A percentile compares a stretch with the other conserved stretches of the same genome.
Conservation (phyloP, 2,113 vertebrate genomes). For the Ailurus styani region DNA sequence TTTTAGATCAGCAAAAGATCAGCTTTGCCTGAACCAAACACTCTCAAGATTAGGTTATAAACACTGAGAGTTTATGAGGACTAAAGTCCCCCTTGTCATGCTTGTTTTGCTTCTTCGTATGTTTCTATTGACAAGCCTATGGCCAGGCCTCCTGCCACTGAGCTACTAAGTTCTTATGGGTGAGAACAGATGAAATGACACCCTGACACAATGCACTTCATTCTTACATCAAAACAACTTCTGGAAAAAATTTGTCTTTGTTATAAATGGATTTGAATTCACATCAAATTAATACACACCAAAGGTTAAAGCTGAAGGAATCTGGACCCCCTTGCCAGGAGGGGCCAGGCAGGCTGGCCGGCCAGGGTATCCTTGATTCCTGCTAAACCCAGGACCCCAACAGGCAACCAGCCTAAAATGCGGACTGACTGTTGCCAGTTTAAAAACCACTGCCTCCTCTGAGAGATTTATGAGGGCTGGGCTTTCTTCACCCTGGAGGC, state of each 20-base stretch:
- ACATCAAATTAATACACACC: neutral
- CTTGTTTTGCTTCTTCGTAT: neutral
- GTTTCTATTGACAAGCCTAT: neutral
- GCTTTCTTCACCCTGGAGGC: neutral
- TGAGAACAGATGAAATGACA: neutral
- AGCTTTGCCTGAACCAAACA: neutral
- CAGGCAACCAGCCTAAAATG: neutral
- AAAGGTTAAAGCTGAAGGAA: neutral
- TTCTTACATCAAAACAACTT: neutral
- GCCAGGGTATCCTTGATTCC: neutral
- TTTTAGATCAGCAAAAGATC: neutral
- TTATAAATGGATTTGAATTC: neutral
- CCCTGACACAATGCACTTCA: too few species aligned
- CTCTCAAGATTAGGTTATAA: neutral
- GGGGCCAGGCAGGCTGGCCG: neutral
- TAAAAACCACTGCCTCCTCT: neutral
- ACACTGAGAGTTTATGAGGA: neutral
- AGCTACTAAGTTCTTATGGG: neutral
- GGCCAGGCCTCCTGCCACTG: neutral
- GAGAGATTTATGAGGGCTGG: neutral
- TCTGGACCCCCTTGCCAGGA: neutral
- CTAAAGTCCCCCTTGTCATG: neutral
- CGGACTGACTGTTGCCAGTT: neutral
- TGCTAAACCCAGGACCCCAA: neutral
- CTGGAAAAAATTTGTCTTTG: neutral